Percentiles rank a stretch among this genome's conserved stretches.
Conservation (phyloP, 2,113 vertebrate species). For the Carlito syrichta region DNA sequence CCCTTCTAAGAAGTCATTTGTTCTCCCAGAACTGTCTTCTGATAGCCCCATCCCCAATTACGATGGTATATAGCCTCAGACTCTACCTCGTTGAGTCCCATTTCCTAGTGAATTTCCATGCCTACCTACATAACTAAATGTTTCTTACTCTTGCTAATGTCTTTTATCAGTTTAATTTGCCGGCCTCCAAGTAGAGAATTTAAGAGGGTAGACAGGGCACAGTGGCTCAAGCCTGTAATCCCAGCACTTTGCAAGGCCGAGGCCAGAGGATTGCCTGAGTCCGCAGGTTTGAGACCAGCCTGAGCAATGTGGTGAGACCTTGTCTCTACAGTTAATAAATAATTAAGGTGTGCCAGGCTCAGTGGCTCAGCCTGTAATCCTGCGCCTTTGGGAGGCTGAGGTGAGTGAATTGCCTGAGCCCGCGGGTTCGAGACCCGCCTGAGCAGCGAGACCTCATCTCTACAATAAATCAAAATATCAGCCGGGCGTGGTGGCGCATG, state of each 20-base stretch:
- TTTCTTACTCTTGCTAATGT: neutral
- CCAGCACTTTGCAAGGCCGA: neutral
- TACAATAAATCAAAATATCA: too few relatives aligned
- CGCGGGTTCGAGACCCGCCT: too few relatives aligned
- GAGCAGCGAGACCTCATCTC: too few relatives aligned
- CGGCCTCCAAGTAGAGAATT: neutral
- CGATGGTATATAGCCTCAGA: neutral
- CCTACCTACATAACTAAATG: neutral
- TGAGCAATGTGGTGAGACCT: too few relatives aligned
- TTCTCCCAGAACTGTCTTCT: neutral
- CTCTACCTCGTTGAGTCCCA: neutral
- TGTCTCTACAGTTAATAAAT: too few relatives aligned
- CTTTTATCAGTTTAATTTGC: slow-evolving; percentile 3
- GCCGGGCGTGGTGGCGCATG: neutral
- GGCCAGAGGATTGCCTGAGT: neutral
- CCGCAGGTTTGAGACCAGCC: too few relatives aligned
- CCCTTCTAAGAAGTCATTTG: neutral
- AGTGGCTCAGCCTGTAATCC: too few relatives aligned
- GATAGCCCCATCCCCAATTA: neutral
- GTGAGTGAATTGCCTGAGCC: too few relatives aligned
- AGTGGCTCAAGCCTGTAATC: neutral
- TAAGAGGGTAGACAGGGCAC: neutral
- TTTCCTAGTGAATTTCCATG: neutral
- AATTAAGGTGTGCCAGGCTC: too few relatives aligned
- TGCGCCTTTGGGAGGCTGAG: too few relatives aligned